Evolutionary conservation across 2,113 vertebrate species (phyloP), one percentile per base, ranked within the genome.

Genomic region (Etheostoma spectabile): DNA sequence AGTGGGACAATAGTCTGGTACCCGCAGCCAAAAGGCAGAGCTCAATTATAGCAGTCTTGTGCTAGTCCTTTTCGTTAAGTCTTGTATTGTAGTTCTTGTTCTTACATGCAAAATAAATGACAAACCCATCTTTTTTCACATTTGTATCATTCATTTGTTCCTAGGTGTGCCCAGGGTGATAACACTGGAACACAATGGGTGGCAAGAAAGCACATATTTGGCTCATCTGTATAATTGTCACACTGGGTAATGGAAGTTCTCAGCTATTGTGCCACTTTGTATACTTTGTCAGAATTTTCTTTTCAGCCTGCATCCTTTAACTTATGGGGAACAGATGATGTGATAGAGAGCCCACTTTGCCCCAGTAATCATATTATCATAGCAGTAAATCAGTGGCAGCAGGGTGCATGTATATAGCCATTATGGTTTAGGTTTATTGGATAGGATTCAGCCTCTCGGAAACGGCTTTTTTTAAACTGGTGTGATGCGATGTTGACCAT

Each of bases 31-130:
- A 49, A 49, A 85, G 59, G 82, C 79, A 78, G 75, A 77, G 77
- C 79, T 86, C 64, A 82, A 85, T 85, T 77, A 91, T 77, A 51
- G 67, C 67, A 14, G 68, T 57, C 69, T 84, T 88, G 66, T 88
- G 80, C n/a, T 30, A 86, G 53, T 72, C 30, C 81, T 71, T 0
- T 67, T 84, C 67, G 33, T 67, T 18, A 12, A 70, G 46, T 57
- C 66, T 60, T 22, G 55, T 63, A 87, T 83, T 85, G 68, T 91
- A 80, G 79, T 60, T 71, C 73, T 67, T 76, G 38, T 76, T 33
- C 65, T 18, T 38, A 57, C 65, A 73, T 27, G 65, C 27, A 57
- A 73, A 84, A 70, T 67, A 11, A 80, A 84, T 69, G 72, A 87
- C 80, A 80, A 85, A 70, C 35, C 49, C 46, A 65, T 84, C 64